Percentiles rank a stretch among this genome's conserved stretches.
These are phyloP conservation scores for Zoroaster sp. DNA, from an alignment of 53 echinoderm and acorn worm genomes.

Conservation along the genomic window DNA sequence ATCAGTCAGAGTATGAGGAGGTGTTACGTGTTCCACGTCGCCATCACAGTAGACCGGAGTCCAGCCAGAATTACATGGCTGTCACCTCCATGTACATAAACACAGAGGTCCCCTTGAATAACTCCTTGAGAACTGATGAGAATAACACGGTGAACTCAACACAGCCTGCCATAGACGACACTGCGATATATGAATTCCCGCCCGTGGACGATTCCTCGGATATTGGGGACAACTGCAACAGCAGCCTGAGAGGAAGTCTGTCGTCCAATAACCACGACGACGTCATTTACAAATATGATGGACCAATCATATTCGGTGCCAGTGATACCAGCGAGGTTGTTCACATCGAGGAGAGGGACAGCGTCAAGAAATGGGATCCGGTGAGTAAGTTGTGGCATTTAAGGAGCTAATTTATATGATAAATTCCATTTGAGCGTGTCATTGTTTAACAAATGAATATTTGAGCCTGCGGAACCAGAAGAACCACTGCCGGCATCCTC, in stretches of 20 bases:
- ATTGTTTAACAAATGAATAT: no score
- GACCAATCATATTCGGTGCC: constrained; percentile 85
- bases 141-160: constrained; percentile 38
- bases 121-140: constrained; percentile 12
- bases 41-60: constrained; percentile 44
- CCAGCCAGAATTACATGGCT: constrained; percentile 79
- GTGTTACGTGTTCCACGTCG: constrained; percentile 69
- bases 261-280: constrained; percentile 65
- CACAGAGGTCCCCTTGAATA: constrained; percentile 52
- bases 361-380: constrained; percentile 96
- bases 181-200: constrained; percentile 89
- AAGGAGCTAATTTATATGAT: no score
- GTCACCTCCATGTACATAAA: constrained; percentile 77
- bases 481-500: no score
- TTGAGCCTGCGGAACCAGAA: no score
- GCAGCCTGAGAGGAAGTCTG: constrained; percentile 23
- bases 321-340: constrained; percentile 80
- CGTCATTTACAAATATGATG: constrained; percentile 92
- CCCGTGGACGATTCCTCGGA: constrained; percentile 64
- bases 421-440: no score
- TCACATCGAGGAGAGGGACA: constrained; percentile 80
- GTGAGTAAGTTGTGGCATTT: constrained; percentile 82
- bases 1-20: constrained; percentile 89
- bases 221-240: constrained; percentile 5
- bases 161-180: constrained; percentile 44